Evolutionary conservation across 2,797 vertebrate species (phyloP).

Genomic region (Allobates femoralis): DNA sequence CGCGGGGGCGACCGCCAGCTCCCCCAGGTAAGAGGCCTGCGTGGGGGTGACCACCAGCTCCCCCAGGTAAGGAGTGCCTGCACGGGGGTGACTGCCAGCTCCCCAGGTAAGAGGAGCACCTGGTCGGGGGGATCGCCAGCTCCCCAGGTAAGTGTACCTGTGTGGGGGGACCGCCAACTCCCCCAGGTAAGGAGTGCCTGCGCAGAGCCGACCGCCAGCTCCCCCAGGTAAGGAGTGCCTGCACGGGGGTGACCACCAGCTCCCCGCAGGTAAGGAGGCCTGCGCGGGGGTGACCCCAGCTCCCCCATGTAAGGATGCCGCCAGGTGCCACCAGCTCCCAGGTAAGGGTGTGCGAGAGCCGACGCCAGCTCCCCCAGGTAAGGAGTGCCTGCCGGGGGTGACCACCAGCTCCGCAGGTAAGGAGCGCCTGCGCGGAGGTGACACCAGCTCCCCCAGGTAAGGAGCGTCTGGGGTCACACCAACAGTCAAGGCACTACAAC

Average conservation of each 20-base stretch:
- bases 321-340: conserved; percentile 84
- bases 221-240: conserved; percentile 83
- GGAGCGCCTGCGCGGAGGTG: conserved; percentile 86
- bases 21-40: conserved; percentile 82
- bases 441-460: conserved; percentile 85
- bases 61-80: conserved; percentile 83
- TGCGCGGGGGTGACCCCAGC: conserved; percentile 86
- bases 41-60: conserved; percentile 87
- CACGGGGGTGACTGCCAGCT: conserved; percentile 87
- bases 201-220: conserved; percentile 87
- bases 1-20: conserved; percentile 87
- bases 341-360: conserved; percentile 84
- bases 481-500: background rate
- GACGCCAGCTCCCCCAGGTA: conserved; percentile 84
- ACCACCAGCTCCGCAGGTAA: conserved; percentile 84
- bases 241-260: conserved; percentile 85
- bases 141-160: conserved; percentile 82
- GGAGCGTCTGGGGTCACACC: no score
- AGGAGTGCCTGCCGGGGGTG: conserved; percentile 85
- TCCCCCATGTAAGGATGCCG: no score
- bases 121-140: conserved; percentile 87
- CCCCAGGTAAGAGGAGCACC: conserved; percentile 81
- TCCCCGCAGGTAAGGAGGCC: conserved; percentile 83
- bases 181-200: conserved; percentile 83
- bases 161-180: conserved; percentile 87